These are phyloP conservation scores for Lordiphosa clarofinis DNA, from an alignment of 1,140 invertebrate species.

Conservation along the genomic window DNA sequence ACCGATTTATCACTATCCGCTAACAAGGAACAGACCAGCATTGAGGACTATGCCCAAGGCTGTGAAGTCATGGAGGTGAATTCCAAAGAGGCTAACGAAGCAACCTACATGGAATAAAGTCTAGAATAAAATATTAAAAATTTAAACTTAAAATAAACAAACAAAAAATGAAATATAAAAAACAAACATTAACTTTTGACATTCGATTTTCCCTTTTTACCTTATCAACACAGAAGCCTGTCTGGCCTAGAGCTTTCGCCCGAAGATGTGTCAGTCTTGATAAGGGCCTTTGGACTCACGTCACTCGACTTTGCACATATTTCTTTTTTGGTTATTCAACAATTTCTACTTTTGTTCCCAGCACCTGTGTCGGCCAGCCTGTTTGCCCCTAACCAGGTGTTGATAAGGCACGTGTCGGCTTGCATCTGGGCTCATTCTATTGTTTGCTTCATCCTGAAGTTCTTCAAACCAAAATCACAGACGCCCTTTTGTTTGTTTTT, in stretches of 20 bases:
- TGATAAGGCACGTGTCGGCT: too few relatives aligned
- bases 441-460: too few relatives aligned
- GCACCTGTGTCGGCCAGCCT: conserved; percentile 16
- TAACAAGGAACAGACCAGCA: conserved; percentile 27
- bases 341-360: conserved; percentile 7
- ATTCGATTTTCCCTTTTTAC: background rate
- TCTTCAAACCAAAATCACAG: too few relatives aligned
- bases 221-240: background rate
- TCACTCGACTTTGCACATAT: conserved; percentile 24
- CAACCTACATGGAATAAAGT: conserved; percentile 44
- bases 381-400: conserved; percentile 19
- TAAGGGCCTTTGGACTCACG: conserved; percentile 15
- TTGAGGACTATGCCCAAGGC: conserved; percentile 63
- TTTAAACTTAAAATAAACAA: conserved; percentile 3
- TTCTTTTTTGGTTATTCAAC: conserved; percentile 28
- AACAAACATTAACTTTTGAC: conserved; percentile 1
- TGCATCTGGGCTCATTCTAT: too few relatives aligned
- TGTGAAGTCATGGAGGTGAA: conserved; percentile 54
- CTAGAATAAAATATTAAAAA: conserved; percentile 20
- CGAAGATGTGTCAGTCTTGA: background rate
- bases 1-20: conserved; percentile 1
- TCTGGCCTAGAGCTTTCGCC: background rate
- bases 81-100: conserved; percentile 58
- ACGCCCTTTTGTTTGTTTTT: too few relatives aligned
- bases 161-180: background rate